A percentile compares a stretch with the other conserved stretches of the same genome.
These are phyloP conservation scores for Drepana falcataria DNA, from an alignment of 2,888 invertebrate genomes.

Conservation along the genomic window DNA sequence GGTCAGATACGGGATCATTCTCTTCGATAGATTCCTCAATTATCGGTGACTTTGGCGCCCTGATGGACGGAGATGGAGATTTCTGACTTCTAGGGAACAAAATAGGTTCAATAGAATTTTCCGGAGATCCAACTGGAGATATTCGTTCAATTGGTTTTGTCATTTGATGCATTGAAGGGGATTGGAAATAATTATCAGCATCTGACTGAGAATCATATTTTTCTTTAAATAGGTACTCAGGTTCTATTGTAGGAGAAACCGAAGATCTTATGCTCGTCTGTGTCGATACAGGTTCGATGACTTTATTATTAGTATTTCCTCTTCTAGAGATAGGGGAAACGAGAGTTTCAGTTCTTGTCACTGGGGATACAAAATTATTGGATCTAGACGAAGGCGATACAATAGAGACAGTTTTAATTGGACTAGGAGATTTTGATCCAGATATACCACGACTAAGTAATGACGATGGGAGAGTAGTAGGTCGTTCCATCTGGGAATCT, in stretches of 20 bases:
- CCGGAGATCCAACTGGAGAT: constrained; percentile 32
- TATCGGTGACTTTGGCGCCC: constrained; percentile 46
- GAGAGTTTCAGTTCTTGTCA: constrained; percentile 41
- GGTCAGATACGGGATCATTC: constrained; percentile 21
- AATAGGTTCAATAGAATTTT: constrained; percentile 33
- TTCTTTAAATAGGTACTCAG: constrained; percentile 23
- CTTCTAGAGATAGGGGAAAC: constrained; percentile 40
- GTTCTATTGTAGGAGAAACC: constrained; percentile 43
- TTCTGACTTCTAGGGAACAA: constrained; percentile 43
- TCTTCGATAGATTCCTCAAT: constrained; percentile 36
- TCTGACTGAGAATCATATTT: constrained; percentile 26
- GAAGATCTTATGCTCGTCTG: constrained; percentile 37
- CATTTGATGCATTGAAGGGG: constrained; percentile 7
- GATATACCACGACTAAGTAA: constrained; percentile 56
- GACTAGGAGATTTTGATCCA: constrained; percentile 65
- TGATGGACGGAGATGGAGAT: constrained; percentile 53
- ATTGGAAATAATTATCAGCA: constrained; percentile 30
- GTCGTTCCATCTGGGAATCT: constrained; percentile 70
- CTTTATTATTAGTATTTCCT: constrained; percentile 41
- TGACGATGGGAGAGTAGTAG: constrained; percentile 60
- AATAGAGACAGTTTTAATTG: constrained; percentile 53
- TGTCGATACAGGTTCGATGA: constrained; percentile 26
- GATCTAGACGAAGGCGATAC: constrained; percentile 50
- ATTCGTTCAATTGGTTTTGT: constrained; percentile 39
- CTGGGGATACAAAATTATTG: constrained; percentile 40